These are phyloP conservation scores for Anseranas semipalmata DNA, from an alignment of 2,113 vertebrate species.

Conservation along the genomic window DNA sequence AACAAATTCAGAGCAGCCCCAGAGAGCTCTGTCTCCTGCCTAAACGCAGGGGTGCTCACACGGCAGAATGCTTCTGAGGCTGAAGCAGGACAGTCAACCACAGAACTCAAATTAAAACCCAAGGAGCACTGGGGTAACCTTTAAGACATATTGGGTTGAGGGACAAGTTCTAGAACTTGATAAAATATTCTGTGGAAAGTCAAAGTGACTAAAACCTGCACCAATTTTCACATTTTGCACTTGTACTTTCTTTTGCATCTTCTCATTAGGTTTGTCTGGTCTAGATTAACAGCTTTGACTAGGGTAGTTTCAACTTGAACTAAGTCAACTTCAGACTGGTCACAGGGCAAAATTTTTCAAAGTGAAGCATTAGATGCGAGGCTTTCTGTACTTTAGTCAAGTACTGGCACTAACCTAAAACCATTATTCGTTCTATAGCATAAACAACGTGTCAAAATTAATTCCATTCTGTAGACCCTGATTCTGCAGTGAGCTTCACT, in stretches of 20 bases:
- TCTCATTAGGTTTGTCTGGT: neutral
- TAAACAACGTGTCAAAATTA: neutral
- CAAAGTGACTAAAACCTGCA: neutral
- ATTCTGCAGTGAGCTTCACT: neutral
- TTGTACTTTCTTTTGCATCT: neutral
- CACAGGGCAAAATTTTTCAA: neutral
- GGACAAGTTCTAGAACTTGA: neutral
- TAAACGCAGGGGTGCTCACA: neutral
- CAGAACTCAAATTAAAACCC: neutral
- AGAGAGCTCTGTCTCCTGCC: neutral
- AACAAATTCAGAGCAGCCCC: neutral
- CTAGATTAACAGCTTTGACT: neutral
- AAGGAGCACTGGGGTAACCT: neutral
- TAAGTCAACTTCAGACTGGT: neutral
- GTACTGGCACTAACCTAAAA: neutral
- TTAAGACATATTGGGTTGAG: neutral
- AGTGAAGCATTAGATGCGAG: neutral
- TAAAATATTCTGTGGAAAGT: neutral
- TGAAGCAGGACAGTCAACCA: neutral
- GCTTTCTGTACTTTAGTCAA: neutral
- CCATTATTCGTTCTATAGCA: neutral
- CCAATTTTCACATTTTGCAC: neutral
- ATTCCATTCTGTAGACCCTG: neutral
- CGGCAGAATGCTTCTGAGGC: neutral
- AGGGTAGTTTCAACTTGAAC: neutral